Percentiles rank a stretch among this genome's conserved stretches.
phyloP scores from a whole-genome alignment of 2,888 invertebrate species.

The Lepidochitona cinerea region DNA sequence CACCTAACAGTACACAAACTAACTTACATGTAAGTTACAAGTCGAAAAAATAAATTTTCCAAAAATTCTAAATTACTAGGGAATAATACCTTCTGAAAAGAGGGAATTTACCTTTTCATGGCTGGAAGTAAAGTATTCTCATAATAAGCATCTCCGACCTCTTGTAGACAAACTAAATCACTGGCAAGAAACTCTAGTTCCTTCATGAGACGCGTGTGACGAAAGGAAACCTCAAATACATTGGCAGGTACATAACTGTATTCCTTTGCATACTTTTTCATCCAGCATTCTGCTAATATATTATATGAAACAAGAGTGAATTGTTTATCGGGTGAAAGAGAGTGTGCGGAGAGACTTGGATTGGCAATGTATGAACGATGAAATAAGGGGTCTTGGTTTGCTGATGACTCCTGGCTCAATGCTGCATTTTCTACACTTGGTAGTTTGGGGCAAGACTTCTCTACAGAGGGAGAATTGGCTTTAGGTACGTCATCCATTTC shows the following conservation, averaged over 20 bases:
- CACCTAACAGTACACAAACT: too few species aligned
- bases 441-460: constrained; percentile 13
- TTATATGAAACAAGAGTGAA: constrained; percentile 67
- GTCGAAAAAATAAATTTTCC: too few species aligned
- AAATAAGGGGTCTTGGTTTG: constrained; percentile 25
- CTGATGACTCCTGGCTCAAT: not conserved
- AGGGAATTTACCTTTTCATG: constrained; percentile 53
- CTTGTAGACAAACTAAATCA: constrained; percentile 69
- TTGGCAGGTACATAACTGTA: constrained; percentile 53
- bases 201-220: constrained; percentile 57
- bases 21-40: too few species aligned
- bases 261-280: constrained; percentile 40
- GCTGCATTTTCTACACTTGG: not conserved
- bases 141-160: constrained; percentile 61
- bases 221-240: constrained; percentile 48
- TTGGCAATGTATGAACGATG: constrained; percentile 49
- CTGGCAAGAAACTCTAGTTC: constrained; percentile 61
- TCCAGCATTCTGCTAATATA: constrained; percentile 66
- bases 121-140: constrained; percentile 41
- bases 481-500: constrained; percentile 54
- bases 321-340: constrained; percentile 40
- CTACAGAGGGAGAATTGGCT: constrained; percentile 48
- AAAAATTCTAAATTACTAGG: too few species aligned
- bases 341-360: constrained; percentile 32
- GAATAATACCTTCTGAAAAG: too few species aligned